These are phyloP conservation scores for Thymelicus acteon DNA, from an alignment of 2,888 invertebrate species.

Conservation along the genomic window DNA sequence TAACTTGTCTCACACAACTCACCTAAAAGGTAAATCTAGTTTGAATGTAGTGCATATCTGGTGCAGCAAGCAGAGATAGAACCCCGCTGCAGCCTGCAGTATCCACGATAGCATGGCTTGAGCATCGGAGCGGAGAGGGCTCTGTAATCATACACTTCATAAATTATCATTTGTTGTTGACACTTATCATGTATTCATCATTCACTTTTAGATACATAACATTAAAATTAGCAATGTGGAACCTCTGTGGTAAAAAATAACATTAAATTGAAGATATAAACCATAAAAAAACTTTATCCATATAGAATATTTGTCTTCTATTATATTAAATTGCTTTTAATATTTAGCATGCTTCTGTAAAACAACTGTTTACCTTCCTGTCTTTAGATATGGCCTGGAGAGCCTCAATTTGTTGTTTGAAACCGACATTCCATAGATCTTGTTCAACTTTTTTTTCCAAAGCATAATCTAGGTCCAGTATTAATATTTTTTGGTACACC, in stretches of 20 bases:
- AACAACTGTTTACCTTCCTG: constrained; percentile 85
- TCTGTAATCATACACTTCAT: constrained; percentile 79
- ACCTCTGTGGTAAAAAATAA: no score
- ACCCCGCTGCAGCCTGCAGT: constrained; percentile 93
- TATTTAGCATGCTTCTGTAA: neutral
- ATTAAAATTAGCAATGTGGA: no score
- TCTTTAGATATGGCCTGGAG: constrained; percentile 91
- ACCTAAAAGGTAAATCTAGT: constrained; percentile 91
- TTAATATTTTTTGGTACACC: constrained; percentile 90
- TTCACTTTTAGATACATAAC: no score
- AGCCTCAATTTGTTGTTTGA: constrained; percentile 93
- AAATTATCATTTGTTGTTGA: no score
- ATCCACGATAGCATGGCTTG: constrained; percentile 92
- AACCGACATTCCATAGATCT: constrained; percentile 94
- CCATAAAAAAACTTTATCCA: no score
- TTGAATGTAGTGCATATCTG: constrained; percentile 93
- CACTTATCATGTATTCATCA: no score
- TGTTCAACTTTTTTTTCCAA: constrained; percentile 95
- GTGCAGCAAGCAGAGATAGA: constrained; percentile 92
- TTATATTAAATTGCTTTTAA: no score
- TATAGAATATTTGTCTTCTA: no score
- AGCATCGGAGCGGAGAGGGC: constrained; percentile 89
- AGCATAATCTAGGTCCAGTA: constrained; percentile 93
- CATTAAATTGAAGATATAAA: no score
- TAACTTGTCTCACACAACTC: neutral